These are phyloP conservation scores for Drosophila lutescens DNA, from an alignment of 2,888 invertebrate species.

Conservation along the genomic window DNA sequence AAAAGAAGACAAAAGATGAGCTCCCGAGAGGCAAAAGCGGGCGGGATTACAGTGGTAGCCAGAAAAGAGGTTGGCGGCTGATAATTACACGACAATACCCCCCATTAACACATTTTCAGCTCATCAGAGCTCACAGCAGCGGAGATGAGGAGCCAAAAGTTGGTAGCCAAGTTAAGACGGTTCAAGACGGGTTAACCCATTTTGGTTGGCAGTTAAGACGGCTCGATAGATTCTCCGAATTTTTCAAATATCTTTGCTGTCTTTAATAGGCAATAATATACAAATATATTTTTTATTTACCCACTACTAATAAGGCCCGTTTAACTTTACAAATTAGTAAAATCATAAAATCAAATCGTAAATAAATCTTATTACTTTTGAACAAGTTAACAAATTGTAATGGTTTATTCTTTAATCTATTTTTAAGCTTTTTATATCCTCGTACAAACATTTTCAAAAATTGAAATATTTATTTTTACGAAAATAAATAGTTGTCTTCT, in stretches of 20 bases:
- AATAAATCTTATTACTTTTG: no score
- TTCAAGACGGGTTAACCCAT: constrained; percentile 29
- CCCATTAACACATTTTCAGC: constrained; percentile 78
- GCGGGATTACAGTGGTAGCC: constrained; percentile 32
- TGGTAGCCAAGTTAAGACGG: constrained; percentile 33
- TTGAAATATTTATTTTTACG: no score
- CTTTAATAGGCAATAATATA: background rate
- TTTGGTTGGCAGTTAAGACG: background rate
- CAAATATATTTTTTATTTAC: no score
- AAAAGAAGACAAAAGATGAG: constrained; percentile 30
- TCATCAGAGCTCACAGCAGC: constrained; percentile 68
- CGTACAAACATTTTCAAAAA: no score
- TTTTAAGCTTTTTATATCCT: no score
- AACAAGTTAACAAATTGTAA: no score
- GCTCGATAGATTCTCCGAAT: background rate
- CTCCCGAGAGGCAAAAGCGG: background rate
- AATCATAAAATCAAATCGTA: no score
- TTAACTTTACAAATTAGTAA: no score
- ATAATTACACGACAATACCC: constrained; percentile 79
- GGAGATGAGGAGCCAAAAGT: constrained; percentile 20
- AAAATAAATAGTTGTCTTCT: no score
- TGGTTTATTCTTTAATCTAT: no score
- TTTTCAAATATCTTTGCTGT: background rate
- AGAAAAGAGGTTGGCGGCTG: constrained; percentile 63
- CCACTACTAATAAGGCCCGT: no score